Percentiles rank a stretch among this genome's conserved stretches.
Conservation (phyloP, 2,797 vertebrate species). For the Cheracebus regulus region DNA sequence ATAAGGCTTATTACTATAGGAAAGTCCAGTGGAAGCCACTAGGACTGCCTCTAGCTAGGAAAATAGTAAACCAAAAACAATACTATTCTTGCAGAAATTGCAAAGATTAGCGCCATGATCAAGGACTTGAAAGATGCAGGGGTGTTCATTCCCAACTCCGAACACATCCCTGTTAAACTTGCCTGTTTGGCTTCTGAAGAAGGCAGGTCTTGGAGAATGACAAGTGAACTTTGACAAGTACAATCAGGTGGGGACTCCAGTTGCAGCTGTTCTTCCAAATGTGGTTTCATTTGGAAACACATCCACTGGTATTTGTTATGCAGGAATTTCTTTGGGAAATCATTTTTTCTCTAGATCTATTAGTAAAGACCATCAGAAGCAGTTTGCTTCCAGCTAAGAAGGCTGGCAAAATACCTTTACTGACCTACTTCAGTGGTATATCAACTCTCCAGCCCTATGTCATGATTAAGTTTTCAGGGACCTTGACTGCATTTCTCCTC, state of each 20-base stretch:
- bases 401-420: background rate
- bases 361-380: background rate
- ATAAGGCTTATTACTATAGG: background rate
- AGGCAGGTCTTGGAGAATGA: background rate
- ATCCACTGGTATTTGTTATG: background rate
- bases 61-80: background rate
- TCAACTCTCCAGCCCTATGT: background rate
- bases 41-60: background rate
- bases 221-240: background rate
- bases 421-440: background rate
- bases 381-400: background rate
- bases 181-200: background rate
- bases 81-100: background rate
- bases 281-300: background rate
- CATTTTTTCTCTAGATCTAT: background rate
- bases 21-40: background rate
- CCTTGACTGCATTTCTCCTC: background rate
- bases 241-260: background rate
- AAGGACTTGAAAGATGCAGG: background rate
- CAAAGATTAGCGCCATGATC: background rate
- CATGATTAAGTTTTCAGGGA: background rate
- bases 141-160: background rate
- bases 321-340: background rate
- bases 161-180: background rate
- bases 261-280: background rate